Evolutionary conservation across 2,797 vertebrate species (phyloP).

Genomic region (Hozukius guyotensis): DNA sequence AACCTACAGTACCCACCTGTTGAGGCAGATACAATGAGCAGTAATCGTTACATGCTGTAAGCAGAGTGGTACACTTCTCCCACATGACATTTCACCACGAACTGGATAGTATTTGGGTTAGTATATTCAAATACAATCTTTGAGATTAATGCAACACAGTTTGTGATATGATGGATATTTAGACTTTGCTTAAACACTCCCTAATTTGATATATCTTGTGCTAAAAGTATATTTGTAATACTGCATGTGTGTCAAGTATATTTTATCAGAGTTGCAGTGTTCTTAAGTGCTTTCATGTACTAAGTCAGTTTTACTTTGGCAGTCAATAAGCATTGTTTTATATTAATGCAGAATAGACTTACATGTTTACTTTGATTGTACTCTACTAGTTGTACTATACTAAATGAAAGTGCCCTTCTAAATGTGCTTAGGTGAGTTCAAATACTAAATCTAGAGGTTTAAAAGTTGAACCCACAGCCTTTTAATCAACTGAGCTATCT

Average conservation of each 20-base stretch:
- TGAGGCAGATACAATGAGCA: not conserved
- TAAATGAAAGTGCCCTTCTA: not conserved
- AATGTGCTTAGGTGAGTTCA: not conserved
- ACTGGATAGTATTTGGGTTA: no score
- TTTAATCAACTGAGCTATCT: not conserved
- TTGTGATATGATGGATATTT: not conserved
- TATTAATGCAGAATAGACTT: not conserved
- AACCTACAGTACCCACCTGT: constrained; percentile 4
- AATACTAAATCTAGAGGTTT: no score
- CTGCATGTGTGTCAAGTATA: not conserved
- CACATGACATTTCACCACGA: not conserved
- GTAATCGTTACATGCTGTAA: not conserved
- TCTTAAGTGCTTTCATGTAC: not conserved
- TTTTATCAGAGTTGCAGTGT: not conserved
- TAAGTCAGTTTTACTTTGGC: not conserved
- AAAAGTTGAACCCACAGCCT: no score
- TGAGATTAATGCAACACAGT: not conserved
- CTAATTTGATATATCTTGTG: not conserved
- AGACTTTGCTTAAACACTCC: not conserved
- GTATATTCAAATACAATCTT: not conserved
- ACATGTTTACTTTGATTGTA: not conserved
- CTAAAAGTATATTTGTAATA: not conserved
- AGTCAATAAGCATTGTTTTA: not conserved
- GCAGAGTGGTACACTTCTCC: not conserved
- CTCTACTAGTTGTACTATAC: not conserved